Conservation (phyloP, 2,888 invertebrate species). For the Lochmaea capreae region DNA sequence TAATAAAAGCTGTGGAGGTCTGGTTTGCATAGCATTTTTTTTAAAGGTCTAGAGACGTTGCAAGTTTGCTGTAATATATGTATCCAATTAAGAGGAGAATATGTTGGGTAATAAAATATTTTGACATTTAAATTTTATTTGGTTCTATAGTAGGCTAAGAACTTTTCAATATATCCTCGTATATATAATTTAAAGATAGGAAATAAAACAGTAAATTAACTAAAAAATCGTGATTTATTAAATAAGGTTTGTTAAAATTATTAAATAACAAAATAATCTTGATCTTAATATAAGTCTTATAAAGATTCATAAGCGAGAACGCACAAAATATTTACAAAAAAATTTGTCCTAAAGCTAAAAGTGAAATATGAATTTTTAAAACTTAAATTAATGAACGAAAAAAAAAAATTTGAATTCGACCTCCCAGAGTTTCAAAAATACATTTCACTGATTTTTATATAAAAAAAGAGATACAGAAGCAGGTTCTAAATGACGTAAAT, state of each 20-base stretch:
- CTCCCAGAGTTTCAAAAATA: constrained; percentile 12
- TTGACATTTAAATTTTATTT: no score
- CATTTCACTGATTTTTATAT: neutral
- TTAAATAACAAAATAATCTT: constrained; percentile 51
- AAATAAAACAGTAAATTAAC: constrained; percentile 4
- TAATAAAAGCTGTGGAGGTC: no score
- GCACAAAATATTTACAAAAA: constrained; percentile 30
- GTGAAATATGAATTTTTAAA: constrained; percentile 9
- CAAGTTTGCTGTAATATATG: no score
- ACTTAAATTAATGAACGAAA: constrained; percentile 13
- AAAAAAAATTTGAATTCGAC: neutral
- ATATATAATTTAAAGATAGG: no score
- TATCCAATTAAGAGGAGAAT: no score
- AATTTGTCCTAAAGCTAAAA: constrained; percentile 18
- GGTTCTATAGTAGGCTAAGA: no score
- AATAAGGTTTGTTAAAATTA: constrained; percentile 45
- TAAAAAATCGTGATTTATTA: constrained; percentile 45
- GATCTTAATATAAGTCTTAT: constrained; percentile 45
- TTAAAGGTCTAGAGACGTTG: no score
- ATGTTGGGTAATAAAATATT: no score
- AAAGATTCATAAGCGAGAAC: constrained; percentile 39
- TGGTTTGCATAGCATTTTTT: no score
- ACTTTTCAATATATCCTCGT: no score
- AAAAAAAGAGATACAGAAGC: neutral
- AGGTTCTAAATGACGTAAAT: constrained; percentile 1